Conservation (phyloP, 1,140 invertebrate species). For the Hetaerina americana region DNA sequence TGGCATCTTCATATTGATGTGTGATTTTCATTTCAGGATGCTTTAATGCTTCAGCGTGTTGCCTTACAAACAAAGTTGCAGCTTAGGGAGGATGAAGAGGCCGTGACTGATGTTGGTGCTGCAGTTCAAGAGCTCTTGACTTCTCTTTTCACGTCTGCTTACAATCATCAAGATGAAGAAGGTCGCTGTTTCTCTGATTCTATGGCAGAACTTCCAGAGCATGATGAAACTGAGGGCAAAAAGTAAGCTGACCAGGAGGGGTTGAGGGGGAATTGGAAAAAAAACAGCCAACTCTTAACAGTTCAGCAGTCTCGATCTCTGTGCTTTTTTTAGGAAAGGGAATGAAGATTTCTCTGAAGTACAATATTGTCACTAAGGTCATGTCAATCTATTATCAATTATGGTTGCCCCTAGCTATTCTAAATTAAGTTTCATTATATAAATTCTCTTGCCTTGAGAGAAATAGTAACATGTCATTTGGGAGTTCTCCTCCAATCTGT, state of each 20-base stretch:
- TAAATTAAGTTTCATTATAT: too few species aligned
- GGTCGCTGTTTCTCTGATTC: constrained; percentile 93
- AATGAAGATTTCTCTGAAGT: too few species aligned
- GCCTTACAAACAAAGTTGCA: constrained; percentile 85
- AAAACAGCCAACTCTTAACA: too few species aligned
- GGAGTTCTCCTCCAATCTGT: too few species aligned
- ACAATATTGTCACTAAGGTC: too few species aligned
- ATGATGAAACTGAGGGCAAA: constrained; percentile 61
- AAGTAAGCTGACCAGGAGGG: too few species aligned
- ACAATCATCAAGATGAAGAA: constrained; percentile 93
- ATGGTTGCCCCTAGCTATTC: neutral
- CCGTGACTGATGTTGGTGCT: constrained; percentile 72
- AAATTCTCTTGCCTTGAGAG: neutral
- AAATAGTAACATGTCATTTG: neutral
- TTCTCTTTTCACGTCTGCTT: constrained; percentile 83
- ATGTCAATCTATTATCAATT: neutral
- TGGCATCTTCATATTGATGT: neutral
- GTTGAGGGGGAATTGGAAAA: too few species aligned
- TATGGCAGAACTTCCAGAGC: constrained; percentile 83
- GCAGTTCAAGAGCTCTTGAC: constrained; percentile 85
- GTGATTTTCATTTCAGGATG: constrained; percentile 46
- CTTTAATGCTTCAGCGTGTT: constrained; percentile 79
- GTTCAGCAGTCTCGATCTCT: too few species aligned
- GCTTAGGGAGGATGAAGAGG: constrained; percentile 73
- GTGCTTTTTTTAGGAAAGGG: too few species aligned